Base-by-base conservation (phyloP, 2,888 invertebrate genomes). In the Autographa gamma region DNA sequence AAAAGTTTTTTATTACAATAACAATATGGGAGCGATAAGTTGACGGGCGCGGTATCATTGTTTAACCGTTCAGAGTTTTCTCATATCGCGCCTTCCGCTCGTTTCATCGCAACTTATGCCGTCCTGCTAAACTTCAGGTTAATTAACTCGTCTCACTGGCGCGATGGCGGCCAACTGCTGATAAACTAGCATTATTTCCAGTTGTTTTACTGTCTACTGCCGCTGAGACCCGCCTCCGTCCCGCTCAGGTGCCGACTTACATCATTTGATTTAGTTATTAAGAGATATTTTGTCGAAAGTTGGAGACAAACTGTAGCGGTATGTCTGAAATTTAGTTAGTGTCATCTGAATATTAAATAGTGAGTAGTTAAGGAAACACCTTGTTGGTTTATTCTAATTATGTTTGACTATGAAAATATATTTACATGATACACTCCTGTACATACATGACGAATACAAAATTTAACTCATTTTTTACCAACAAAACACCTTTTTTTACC, bases 111-210 rank as follows among this genome's bases (percentile, higher is more conserved):
- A 88, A 90, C 89, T 90, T 89, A 84, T 84, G 85, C 86, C 73
- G 75, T 64, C 73, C 63, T 84, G 86, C 85, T 84, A 82, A 92
- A 92, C 88, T 93, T 91, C 88, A 88, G 86, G 90, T 92, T 94
- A 93, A 94, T 93, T 93, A 94, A 93, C 90, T 92, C 89, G 83
- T 88, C 86, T 85, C 86, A 81, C 84, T 25, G 25, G 25, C 25
- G 25, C 25, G 25, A 86, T 81, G 77, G 73, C 83, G 77, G 77
- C 77, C 77, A 85, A 84, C 86, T 86, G 86, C 88, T 88, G 89
- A 89, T 90, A 87, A 91, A 90, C 88, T 90, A 88, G 85, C 85
- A 84, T 87, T 89, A 89, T 90, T 90, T 89, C 84, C 80, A 70
- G 69, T 76, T 70, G 72, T 83, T 84, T 84, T 86, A 84, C 83